Evolutionary conservation across 2,888 invertebrate genomes (phyloP).

Genomic region (Nowickia ferox): DNA sequence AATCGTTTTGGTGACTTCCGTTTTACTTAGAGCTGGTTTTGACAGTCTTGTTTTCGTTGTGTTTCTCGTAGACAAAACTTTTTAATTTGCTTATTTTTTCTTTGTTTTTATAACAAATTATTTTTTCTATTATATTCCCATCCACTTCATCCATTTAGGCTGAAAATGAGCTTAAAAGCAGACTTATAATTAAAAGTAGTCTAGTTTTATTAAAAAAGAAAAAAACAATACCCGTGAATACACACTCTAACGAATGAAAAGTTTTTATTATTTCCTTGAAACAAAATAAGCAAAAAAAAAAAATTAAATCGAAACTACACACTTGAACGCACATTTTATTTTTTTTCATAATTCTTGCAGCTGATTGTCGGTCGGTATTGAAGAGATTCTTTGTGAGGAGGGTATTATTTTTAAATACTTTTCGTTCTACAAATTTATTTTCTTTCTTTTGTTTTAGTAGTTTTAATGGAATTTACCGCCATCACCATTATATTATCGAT

Average conservation of each 20-base stretch:
- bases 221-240: slow-evolving; percentile 4
- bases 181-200: slow-evolving; percentile 64
- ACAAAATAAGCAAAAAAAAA: slow-evolving; percentile 8
- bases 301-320: slow-evolving; percentile 49
- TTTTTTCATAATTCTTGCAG: slow-evolving; percentile 18
- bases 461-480: slow-evolving; percentile 66
- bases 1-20: slow-evolving; percentile 67
- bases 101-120: neutral
- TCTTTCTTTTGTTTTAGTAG: slow-evolving; percentile 48
- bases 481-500: slow-evolving; percentile 47
- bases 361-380: slow-evolving; percentile 48
- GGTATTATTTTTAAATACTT: slow-evolving; percentile 43
- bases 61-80: slow-evolving; percentile 41
- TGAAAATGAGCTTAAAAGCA: slow-evolving; percentile 56
- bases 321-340: slow-evolving; percentile 61
- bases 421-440: slow-evolving; percentile 40
- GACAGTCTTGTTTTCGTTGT: slow-evolving; percentile 49
- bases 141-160: slow-evolving; percentile 53
- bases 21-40: slow-evolving; percentile 60
- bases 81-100: slow-evolving; percentile 26
- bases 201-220: slow-evolving; percentile 28
- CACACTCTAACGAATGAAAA: slow-evolving; percentile 38
- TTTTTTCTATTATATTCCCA: slow-evolving; percentile 33
- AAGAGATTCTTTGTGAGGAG: slow-evolving; percentile 36
- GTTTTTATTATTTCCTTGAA: slow-evolving; percentile 50